Percentiles rank a stretch among this genome's conserved stretches.
Conservation (phyloP, 2,888 invertebrate species). For the Seladonia tumulorum region DNA sequence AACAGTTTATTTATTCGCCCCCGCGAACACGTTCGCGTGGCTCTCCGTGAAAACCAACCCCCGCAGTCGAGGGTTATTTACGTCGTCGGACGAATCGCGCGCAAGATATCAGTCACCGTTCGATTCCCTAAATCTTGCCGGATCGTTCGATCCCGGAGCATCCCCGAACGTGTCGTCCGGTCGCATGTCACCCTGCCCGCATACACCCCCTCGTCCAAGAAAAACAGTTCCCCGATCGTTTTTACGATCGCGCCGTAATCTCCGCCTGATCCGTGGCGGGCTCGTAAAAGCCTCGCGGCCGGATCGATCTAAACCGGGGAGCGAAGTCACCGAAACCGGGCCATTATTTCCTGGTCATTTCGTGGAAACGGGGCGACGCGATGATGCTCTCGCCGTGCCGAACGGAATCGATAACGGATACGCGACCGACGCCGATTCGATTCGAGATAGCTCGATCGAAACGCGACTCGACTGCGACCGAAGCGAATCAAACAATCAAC, state of each 20-base stretch:
- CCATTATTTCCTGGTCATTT: constrained; percentile 64
- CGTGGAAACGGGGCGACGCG: constrained; percentile 39
- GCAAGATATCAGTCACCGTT: constrained; percentile 2
- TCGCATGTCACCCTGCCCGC: not conserved
- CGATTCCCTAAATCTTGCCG: not conserved
- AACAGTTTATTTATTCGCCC: not conserved
- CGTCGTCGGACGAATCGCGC: not conserved
- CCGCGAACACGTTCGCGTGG: not conserved
- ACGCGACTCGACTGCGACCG: not conserved
- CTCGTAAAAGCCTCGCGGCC: constrained; percentile 11
- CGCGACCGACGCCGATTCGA: constrained; percentile 45
- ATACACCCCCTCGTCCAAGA: not conserved
- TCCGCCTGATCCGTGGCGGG: constrained; percentile 22
- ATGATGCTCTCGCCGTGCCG: constrained; percentile 6
- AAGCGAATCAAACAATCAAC: not conserved
- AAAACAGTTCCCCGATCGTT: constrained; percentile 31
- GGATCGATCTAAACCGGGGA: constrained; percentile 37
- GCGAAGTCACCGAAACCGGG: constrained; percentile 49
- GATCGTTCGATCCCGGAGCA: not conserved
- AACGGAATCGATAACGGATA: constrained; percentile 56
- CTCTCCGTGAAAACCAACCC: not conserved
- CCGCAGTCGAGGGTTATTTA: not conserved
- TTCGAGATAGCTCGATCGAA: constrained; percentile 53
- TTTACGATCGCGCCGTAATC: constrained; percentile 33
- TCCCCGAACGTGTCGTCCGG: not conserved